Percentiles rank a stretch among this genome's conserved stretches.
phyloP scores from a whole-genome alignment of 2,888 invertebrate species.

The Drosophila rellima region DNA sequence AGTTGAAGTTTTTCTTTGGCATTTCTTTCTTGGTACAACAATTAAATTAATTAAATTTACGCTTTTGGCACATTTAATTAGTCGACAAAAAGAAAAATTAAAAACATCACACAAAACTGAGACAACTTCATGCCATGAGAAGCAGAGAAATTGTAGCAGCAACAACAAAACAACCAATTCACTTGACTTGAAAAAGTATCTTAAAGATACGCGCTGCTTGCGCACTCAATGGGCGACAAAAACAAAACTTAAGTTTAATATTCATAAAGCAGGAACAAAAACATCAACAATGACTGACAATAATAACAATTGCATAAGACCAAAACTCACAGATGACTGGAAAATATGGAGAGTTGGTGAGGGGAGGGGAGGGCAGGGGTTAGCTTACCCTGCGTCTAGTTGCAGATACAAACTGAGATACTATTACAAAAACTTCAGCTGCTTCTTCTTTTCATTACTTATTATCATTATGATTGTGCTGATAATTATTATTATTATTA shows the following conservation, averaged over 20 bases:
- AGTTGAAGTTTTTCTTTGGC: slow-evolving; percentile 52
- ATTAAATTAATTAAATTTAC: slow-evolving; percentile 78
- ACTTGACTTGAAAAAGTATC: slow-evolving; percentile 47
- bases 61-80: slow-evolving; percentile 72
- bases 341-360: not conserved
- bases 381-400: slow-evolving; percentile 34
- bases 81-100: slow-evolving; percentile 13
- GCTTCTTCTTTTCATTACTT: slow-evolving; percentile 19
- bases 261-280: slow-evolving; percentile 48
- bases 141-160: slow-evolving; percentile 54
- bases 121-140: slow-evolving; percentile 52
- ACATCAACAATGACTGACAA: slow-evolving; percentile 36
- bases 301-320: slow-evolving; percentile 64
- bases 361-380: not conserved
- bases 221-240: slow-evolving; percentile 36
- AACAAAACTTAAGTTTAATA: slow-evolving; percentile 41
- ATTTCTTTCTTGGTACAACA: slow-evolving; percentile 54
- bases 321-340: slow-evolving; percentile 27
- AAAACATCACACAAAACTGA: slow-evolving; percentile 17
- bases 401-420: slow-evolving; percentile 47
- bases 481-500: slow-evolving; percentile 42
- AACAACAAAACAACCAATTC: slow-evolving; percentile 14
- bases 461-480: slow-evolving; percentile 41
- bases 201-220: slow-evolving; percentile 48
- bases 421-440: slow-evolving; percentile 44